Percentiles rank a stretch among this genome's conserved stretches.
These are phyloP conservation scores for Branchinecta sandiegonensis DNA, from an alignment of 2,888 invertebrate species.

Conservation along the genomic window DNA sequence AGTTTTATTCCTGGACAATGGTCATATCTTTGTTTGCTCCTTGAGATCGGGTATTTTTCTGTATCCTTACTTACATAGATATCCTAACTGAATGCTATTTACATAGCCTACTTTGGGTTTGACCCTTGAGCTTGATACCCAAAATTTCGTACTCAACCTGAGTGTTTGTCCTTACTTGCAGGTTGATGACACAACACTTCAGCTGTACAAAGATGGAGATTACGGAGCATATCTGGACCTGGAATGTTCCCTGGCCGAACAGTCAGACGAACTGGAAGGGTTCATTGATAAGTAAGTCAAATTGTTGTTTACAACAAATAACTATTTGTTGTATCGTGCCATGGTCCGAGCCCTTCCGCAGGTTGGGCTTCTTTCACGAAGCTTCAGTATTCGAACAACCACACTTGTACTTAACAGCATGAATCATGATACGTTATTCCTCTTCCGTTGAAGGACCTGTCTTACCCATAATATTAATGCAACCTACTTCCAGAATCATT, in stretches of 20 bases:
- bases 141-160: not conserved
- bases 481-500: too few species aligned
- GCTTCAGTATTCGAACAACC: too few species aligned
- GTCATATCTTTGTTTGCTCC: too few species aligned
- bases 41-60: too few species aligned
- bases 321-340: not conserved
- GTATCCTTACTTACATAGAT: not conserved
- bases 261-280: conserved; percentile 92
- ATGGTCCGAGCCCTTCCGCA: not conserved
- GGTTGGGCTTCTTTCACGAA: too few species aligned
- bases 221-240: conserved; percentile 93
- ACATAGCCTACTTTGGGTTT: not conserved
- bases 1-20: too few species aligned
- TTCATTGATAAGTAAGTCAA: conserved; percentile 80
- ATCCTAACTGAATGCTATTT: not conserved
- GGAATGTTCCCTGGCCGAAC: conserved; percentile 90
- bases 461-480: too few species aligned
- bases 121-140: not conserved
- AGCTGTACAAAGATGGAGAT: conserved; percentile 93
- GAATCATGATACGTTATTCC: too few species aligned
- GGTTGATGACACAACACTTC: conserved; percentile 94
- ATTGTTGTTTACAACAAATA: too few species aligned
- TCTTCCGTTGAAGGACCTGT: too few species aligned
- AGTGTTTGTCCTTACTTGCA: conserved; percentile 41
- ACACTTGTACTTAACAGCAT: too few species aligned